Evolutionary conservation across 2,113 vertebrate species (phyloP).

Genomic region (Myiopsitta monachus): DNA sequence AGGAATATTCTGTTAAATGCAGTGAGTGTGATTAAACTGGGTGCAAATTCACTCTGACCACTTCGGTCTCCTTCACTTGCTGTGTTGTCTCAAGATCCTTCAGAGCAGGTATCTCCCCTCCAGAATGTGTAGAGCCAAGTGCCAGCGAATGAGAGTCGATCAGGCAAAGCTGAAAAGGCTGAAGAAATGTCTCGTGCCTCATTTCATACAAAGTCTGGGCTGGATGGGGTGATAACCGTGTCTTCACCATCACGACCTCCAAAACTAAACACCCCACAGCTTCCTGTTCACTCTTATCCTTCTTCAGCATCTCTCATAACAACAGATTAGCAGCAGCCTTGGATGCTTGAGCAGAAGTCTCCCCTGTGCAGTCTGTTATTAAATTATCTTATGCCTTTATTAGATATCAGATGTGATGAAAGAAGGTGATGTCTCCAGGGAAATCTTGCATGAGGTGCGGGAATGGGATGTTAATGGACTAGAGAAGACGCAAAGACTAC

Average conservation of each 20-base stretch:
- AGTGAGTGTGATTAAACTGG: neutral
- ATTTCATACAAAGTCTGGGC: neutral
- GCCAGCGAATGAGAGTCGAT: fast-evolving
- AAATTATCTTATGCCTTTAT: constrained; percentile 41
- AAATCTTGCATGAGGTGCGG: constrained; percentile 12
- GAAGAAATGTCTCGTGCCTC: neutral
- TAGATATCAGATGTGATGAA: constrained; percentile 33
- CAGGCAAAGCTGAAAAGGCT: neutral
- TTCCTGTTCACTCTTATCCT: neutral
- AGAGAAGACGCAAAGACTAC: neutral
- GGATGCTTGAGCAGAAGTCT: constrained; percentile 1
- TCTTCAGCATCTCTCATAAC: neutral
- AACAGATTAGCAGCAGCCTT: neutral
- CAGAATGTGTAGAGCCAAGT: neutral
- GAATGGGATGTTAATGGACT: neutral
- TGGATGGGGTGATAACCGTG: neutral
- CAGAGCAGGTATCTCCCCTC: fast-evolving
- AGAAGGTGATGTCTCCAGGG: neutral
- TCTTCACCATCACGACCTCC: neutral
- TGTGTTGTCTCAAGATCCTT: neutral
- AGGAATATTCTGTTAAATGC: neutral
- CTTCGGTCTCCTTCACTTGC: neutral
- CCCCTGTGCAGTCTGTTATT: constrained; percentile 17
- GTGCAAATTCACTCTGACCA: neutral
- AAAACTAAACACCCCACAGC: neutral